Conservation (phyloP, 2,888 invertebrate species). For the Nasonia oneida region DNA sequence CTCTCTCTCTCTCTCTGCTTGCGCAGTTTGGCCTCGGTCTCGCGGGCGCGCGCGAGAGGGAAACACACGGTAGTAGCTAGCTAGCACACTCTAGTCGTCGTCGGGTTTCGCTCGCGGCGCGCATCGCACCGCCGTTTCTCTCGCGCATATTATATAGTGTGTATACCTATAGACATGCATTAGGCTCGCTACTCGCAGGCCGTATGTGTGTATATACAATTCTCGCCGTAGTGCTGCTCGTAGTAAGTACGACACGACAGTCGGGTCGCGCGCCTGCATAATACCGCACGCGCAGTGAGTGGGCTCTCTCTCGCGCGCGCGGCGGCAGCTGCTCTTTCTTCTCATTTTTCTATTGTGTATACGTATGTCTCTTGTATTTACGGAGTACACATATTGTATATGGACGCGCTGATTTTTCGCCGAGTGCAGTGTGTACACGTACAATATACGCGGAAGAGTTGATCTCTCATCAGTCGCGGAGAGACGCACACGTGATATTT, state of each 20-base stretch:
- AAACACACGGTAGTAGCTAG: conserved; percentile 13
- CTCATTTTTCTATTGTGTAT: neutral
- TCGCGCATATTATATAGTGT: neutral
- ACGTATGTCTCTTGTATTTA: neutral
- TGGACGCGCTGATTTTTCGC: neutral
- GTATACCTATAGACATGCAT: neutral
- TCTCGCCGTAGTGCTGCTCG: neutral
- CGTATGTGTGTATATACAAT: neutral
- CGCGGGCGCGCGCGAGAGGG: neutral
- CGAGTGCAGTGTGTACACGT: neutral
- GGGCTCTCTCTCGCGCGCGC: neutral
- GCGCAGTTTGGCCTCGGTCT: conserved; percentile 2
- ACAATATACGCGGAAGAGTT: neutral
- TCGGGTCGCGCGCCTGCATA: conserved; percentile 23
- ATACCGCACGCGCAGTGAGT: conserved; percentile 10
- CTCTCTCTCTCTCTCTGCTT: no score
- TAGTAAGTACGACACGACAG: neutral
- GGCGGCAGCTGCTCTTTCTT: neutral
- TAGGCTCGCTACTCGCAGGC: no score
- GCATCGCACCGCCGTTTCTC: neutral
- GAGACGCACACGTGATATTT: neutral
- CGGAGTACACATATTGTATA: neutral
- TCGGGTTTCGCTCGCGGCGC: conserved; percentile 43
- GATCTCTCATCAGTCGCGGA: neutral
- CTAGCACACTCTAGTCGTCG: conserved; percentile 25